phyloP scores from a whole-genome alignment of 2,888 invertebrate species.

The Hypena proboscidalis region DNA sequence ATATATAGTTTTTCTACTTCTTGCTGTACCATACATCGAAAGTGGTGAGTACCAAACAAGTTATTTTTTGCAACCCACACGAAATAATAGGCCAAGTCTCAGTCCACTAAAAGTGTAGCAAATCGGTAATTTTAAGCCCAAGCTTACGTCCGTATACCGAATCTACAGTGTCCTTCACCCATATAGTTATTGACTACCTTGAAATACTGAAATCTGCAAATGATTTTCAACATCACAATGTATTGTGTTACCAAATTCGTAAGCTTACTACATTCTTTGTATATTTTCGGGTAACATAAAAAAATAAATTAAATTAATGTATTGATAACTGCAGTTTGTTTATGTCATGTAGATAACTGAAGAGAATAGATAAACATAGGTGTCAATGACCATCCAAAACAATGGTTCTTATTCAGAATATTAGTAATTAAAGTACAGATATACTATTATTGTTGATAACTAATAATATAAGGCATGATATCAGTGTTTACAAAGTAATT shows the following conservation, averaged over 20 bases:
- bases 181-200: constrained; percentile 22
- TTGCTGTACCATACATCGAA: constrained; percentile 89
- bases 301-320: too few relatives aligned
- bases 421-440: too few relatives aligned
- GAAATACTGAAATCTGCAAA: constrained; percentile 18
- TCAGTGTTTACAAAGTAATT: too few relatives aligned
- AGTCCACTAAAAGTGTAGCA: constrained; percentile 36
- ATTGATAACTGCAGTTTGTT: too few relatives aligned
- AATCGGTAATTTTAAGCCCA: constrained; percentile 14
- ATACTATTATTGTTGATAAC: too few relatives aligned
- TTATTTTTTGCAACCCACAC: constrained; percentile 33
- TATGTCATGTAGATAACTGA: constrained; percentile 19
- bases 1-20: constrained; percentile 88
- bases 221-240: constrained; percentile 14
- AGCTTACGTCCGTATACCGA: constrained; percentile 4
- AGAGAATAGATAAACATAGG: constrained; percentile 3
- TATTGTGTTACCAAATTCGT: constrained; percentile 12
- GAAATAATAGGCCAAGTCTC: constrained; percentile 36
- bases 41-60: constrained; percentile 85
- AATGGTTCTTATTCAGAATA: too few relatives aligned
- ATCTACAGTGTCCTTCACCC: constrained; percentile 26
- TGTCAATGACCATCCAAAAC: too few relatives aligned
- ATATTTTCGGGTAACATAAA: too few relatives aligned
- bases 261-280: background rate
- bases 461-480: too few relatives aligned